Conservation (phyloP, 2,797 vertebrate genomes). For the Siniperca undulata region DNA sequence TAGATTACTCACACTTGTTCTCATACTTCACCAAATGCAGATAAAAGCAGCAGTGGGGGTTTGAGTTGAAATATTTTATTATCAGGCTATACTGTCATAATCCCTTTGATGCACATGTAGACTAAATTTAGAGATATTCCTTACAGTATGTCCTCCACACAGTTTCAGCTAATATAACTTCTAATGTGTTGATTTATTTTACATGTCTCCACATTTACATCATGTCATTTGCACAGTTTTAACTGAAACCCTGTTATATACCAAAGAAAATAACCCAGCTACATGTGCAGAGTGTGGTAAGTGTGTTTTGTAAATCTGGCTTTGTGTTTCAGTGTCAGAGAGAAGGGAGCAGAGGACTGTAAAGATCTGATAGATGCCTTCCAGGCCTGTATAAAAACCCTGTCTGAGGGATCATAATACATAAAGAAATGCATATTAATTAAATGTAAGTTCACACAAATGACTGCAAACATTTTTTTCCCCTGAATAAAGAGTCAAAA, state of each 20-base stretch:
- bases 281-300: not conserved
- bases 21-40: conserved; percentile 27
- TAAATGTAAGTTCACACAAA: conserved; percentile 53
- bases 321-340: conserved; percentile 79
- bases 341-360: conserved; percentile 75
- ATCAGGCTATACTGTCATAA: conserved; percentile 40
- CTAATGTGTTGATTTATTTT: conserved; percentile 17
- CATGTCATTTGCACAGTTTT: not conserved
- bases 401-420: conserved; percentile 75
- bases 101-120: conserved; percentile 30
- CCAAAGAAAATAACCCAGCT: not conserved
- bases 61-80: conserved; percentile 40
- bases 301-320: conserved; percentile 15
- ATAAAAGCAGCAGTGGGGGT: conserved; percentile 46
- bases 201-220: not conserved
- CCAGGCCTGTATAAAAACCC: conserved; percentile 81
- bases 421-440: conserved; percentile 23
- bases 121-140: conserved; percentile 27
- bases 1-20: conserved; percentile 56
- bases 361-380: conserved; percentile 84
- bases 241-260: not conserved
- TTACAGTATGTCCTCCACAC: not conserved
- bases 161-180: conserved; percentile 3
- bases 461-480: not conserved
- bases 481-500: not conserved